A percentile compares a stretch with the other conserved stretches of the same genome.
Conservation (phyloP, 2,113 vertebrate genomes). For the Vidua chalybeata region DNA sequence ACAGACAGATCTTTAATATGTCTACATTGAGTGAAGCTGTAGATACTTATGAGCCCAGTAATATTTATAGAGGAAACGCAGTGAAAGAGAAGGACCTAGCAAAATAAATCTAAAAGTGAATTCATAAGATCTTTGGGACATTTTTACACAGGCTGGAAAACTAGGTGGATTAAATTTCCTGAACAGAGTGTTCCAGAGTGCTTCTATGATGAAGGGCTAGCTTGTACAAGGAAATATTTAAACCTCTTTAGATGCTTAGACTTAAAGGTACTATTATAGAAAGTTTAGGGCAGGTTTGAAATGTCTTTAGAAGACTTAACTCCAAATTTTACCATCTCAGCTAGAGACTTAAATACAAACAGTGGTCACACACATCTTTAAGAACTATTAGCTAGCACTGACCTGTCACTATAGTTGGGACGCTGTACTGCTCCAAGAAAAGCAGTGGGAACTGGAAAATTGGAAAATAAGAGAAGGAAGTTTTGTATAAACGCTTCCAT, state of each 20-base stretch:
- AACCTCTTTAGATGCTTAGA: not conserved
- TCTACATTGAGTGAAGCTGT: conserved; percentile 51
- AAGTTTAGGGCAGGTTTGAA: not conserved
- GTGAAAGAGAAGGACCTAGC: not conserved
- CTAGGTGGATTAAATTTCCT: not conserved
- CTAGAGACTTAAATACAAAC: not conserved
- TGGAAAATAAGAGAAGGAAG: not conserved
- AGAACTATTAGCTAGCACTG: not conserved
- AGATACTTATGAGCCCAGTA: not conserved
- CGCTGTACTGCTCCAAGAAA: not conserved
- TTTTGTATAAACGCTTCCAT: not conserved
- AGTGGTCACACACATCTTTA: not conserved
- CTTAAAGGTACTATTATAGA: not conserved
- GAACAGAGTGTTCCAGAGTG: not conserved
- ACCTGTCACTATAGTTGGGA: not conserved
- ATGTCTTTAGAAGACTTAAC: not conserved
- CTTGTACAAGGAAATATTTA: not conserved
- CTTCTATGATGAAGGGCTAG: not conserved
- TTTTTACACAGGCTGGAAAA: not conserved
- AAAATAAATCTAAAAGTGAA: not conserved
- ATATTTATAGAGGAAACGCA: conserved; percentile 28
- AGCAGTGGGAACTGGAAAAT: not conserved
- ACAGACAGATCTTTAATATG: conserved; percentile 56
- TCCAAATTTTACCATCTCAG: not conserved
- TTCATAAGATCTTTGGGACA: not conserved